These are phyloP conservation scores for Troides helena DNA, from an alignment of 2,888 invertebrate species.

Conservation along the genomic window DNA sequence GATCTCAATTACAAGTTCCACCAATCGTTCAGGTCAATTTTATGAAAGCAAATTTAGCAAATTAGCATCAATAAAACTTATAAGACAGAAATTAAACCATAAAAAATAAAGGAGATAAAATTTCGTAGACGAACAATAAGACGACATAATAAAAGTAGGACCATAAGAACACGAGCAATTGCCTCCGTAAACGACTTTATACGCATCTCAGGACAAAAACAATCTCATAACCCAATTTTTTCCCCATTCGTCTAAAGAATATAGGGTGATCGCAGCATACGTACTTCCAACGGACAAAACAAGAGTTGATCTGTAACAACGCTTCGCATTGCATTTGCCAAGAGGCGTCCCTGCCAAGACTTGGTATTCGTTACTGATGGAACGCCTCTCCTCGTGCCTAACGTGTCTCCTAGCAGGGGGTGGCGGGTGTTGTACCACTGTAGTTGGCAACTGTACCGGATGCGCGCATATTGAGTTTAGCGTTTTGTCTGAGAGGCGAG, in stretches of 20 bases:
- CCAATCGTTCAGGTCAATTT: not conserved
- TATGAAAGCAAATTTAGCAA: conserved; percentile 4
- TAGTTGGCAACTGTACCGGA: conserved; percentile 66
- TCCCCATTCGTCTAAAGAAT: conserved; percentile 42
- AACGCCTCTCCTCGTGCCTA: conserved; percentile 40
- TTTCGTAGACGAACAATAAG: conserved; percentile 10
- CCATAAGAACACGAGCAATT: conserved; percentile 39
- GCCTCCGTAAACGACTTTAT: conserved; percentile 37
- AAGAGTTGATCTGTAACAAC: conserved; percentile 56
- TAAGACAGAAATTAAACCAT: conserved; percentile 9
- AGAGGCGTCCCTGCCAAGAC: conserved; percentile 63
- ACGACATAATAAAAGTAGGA: conserved; percentile 28
- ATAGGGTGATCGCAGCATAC: conserved; percentile 49
- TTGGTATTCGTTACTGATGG: conserved; percentile 53
- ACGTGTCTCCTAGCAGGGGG: conserved; percentile 40
- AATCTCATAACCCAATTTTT: conserved; percentile 53
- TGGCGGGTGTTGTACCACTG: conserved; percentile 29
- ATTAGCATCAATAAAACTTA: conserved; percentile 12
- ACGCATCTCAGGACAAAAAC: conserved; percentile 37
- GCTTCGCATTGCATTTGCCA: conserved; percentile 57
- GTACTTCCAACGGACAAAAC: conserved; percentile 44
- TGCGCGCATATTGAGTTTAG: conserved; percentile 69
- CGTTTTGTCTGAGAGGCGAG: conserved; percentile 66
- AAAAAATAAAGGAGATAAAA: conserved; percentile 13
- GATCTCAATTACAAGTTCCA: too few relatives aligned